These are phyloP conservation scores for Cartodere bifasciata DNA, from an alignment of 2,888 invertebrate genomes.

Conservation along the genomic window DNA sequence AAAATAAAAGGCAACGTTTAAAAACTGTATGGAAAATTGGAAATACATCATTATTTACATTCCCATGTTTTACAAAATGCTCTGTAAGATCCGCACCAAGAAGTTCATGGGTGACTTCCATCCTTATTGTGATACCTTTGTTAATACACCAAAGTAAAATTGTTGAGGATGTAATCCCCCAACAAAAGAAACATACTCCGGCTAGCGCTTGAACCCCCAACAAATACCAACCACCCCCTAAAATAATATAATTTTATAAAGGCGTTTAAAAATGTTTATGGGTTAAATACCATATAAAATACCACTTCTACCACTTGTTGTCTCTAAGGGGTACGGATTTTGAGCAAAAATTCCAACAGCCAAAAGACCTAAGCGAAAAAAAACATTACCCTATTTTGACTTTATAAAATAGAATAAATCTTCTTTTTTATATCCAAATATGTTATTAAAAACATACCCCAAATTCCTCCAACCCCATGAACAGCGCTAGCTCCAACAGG, in stretches of 20 bases:
- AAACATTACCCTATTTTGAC: neutral
- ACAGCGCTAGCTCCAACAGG: slow-evolving; percentile 87
- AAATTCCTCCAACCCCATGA: slow-evolving; percentile 67
- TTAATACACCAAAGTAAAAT: slow-evolving; percentile 66
- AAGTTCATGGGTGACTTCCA: slow-evolving; percentile 75
- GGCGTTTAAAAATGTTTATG: neutral
- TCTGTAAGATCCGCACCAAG: slow-evolving; percentile 84
- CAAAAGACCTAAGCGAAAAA: slow-evolving; percentile 63
- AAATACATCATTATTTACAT: too few species aligned
- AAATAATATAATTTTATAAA: slow-evolving; percentile 4
- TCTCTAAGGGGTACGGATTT: slow-evolving; percentile 65
- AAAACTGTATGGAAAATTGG: too few species aligned
- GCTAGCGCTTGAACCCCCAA: slow-evolving; percentile 71
- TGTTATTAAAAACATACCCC: slow-evolving; percentile 51
- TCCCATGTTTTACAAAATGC: slow-evolving; percentile 64
- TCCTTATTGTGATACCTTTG: slow-evolving; percentile 67
- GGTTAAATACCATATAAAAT: slow-evolving; percentile 52
- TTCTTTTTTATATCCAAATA: too few species aligned
- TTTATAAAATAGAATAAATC: neutral
- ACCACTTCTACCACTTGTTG: slow-evolving; percentile 65
- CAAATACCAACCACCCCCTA: slow-evolving; percentile 79
- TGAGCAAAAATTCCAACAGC: slow-evolving; percentile 85
- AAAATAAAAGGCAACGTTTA: too few species aligned
- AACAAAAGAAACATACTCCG: slow-evolving; percentile 53
- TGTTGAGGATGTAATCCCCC: slow-evolving; percentile 65